A percentile compares a stretch with the other conserved stretches of the same genome.
phyloP scores from a whole-genome alignment of 1,140 invertebrate species.

The Pseudobourletiella spinata region DNA sequence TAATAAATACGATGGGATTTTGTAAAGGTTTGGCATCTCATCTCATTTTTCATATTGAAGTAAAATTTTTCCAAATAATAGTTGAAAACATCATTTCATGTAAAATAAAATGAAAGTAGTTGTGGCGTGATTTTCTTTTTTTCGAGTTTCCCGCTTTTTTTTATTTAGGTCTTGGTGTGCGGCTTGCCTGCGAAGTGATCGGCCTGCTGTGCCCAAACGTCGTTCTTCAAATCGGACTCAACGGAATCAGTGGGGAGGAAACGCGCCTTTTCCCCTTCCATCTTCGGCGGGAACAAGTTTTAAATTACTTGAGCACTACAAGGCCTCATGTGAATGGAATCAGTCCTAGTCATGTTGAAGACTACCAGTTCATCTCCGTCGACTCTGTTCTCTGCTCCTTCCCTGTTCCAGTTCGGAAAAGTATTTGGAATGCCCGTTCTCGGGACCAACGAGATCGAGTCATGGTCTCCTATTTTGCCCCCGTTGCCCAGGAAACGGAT shows the following conservation, averaged over 20 bases:
- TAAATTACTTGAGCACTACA: background rate
- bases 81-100: background rate
- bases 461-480: constrained; percentile 9
- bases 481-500: background rate
- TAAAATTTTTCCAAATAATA: background rate
- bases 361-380: constrained; percentile 14
- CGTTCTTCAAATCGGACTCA: constrained; percentile 39
- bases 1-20: constrained; percentile 46
- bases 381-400: constrained; percentile 4
- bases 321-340: background rate
- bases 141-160: background rate
- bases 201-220: constrained; percentile 37
- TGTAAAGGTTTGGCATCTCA: constrained; percentile 38
- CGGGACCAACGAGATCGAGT: background rate
- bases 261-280: constrained; percentile 37
- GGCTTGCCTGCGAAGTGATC: constrained; percentile 39
- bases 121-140: background rate
- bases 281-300: constrained; percentile 19
- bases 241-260: background rate
- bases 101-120: background rate
- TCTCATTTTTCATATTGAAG: too few relatives aligned
- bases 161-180: constrained; percentile 39
- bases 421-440: background rate
- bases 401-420: background rate
- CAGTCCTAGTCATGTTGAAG: background rate